Conservation (phyloP, 1,140 invertebrate species). For the Drosophila murphyi region DNA sequence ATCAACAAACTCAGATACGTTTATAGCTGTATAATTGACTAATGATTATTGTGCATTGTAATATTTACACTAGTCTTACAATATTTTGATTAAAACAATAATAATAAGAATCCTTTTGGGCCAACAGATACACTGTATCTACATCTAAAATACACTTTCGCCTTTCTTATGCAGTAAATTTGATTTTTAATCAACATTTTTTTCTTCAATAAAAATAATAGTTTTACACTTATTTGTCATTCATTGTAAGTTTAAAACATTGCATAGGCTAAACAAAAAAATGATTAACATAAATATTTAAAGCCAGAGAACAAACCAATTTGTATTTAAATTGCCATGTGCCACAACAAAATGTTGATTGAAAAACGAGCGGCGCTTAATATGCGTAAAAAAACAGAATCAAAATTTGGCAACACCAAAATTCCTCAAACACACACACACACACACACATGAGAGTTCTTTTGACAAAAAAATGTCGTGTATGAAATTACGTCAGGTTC, state of each 20-base stretch:
- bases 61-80: neutral
- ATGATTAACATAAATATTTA: conserved; percentile 26
- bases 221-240: too few relatives aligned
- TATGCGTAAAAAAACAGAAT: conserved; percentile 44
- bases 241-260: too few relatives aligned
- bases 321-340: conserved; percentile 22
- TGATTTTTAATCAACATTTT: too few relatives aligned
- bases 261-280: neutral
- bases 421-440: conserved; percentile 47
- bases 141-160: neutral
- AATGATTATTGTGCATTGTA: conserved; percentile 2
- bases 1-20: neutral
- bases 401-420: conserved; percentile 61
- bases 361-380: conserved; percentile 60
- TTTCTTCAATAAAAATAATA: too few relatives aligned
- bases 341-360: conserved; percentile 53
- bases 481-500: conserved; percentile 63
- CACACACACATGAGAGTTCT: conserved; percentile 55
- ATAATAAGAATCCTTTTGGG: too few relatives aligned
- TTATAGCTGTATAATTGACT: neutral
- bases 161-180: too few relatives aligned
- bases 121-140: neutral
- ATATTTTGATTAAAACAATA: too few relatives aligned
- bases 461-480: conserved; percentile 61
- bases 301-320: neutral